Conservation (phyloP, 2,113 vertebrate genomes). For the Symphodus melops region DNA sequence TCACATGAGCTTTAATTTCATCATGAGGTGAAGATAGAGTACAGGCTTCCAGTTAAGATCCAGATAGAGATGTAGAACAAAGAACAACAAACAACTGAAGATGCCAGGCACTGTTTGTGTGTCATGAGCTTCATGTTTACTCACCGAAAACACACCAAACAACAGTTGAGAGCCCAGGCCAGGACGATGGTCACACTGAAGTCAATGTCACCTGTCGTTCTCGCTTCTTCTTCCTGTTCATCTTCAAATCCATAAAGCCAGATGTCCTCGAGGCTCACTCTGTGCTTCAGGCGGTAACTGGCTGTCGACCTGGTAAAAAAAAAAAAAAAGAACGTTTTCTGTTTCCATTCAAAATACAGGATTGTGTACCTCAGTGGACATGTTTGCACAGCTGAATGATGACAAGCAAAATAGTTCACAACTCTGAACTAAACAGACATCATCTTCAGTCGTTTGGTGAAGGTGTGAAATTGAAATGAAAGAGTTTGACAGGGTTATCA, state of each 20-base stretch:
- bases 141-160: slow-evolving; percentile 77
- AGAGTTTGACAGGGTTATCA: background rate
- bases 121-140: slow-evolving; percentile 5
- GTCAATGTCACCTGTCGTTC: slow-evolving; percentile 34
- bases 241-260: slow-evolving; percentile 63
- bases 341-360: background rate
- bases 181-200: slow-evolving; percentile 67
- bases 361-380: no score
- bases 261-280: slow-evolving; percentile 68
- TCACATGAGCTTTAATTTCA: no score
- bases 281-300: slow-evolving; percentile 78
- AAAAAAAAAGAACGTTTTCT: background rate
- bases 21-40: background rate
- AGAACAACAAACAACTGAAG: no score
- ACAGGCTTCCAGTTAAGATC: background rate
- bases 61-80: background rate
- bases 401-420: background rate
- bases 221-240: slow-evolving; percentile 45
- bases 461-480: background rate
- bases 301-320: slow-evolving; percentile 61
- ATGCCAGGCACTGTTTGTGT: background rate
- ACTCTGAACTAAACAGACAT: background rate
- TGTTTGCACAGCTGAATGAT: background rate
- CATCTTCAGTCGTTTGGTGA: background rate
- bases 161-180: slow-evolving; percentile 67